A percentile compares a stretch with the other conserved stretches of the same genome.
These are phyloP conservation scores for Tetragnatha versicolor DNA, from an alignment of 1,140 invertebrate species.

Conservation along the genomic window DNA sequence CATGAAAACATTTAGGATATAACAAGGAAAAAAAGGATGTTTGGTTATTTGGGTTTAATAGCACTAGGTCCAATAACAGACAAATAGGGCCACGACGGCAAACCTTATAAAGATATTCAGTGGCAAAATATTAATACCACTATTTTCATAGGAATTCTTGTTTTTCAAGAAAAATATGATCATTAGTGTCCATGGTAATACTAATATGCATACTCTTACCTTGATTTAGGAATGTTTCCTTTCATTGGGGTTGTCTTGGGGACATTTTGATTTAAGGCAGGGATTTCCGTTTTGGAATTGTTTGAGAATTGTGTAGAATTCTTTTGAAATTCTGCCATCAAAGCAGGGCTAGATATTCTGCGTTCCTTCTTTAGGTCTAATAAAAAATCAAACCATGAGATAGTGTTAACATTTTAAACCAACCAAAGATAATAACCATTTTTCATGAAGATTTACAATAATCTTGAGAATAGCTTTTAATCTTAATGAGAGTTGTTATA, in stretches of 20 bases:
- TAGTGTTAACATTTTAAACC: background rate
- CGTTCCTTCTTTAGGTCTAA: conserved; percentile 45
- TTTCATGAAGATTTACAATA: background rate
- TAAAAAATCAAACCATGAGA: background rate
- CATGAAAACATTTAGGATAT: too few relatives aligned
- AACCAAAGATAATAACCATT: background rate
- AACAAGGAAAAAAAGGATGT: too few relatives aligned
- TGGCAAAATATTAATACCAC: too few relatives aligned
- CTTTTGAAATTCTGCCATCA: conserved; percentile 17
- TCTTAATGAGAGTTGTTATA: background rate
- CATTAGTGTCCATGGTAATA: too few relatives aligned
- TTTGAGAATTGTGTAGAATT: background rate
- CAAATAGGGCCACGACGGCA: too few relatives aligned
- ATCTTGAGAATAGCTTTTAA: background rate
- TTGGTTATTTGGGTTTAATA: too few relatives aligned
- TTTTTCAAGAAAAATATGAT: too few relatives aligned
- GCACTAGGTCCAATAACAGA: too few relatives aligned
- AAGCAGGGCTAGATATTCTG: conserved; percentile 34
- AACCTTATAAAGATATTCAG: too few relatives aligned
- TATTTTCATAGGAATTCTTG: too few relatives aligned
- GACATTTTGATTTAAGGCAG: background rate
- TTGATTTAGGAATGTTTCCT: conserved; percentile 22
- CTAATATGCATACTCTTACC: too few relatives aligned
- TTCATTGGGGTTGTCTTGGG: conserved; percentile 7
- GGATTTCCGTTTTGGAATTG: background rate